phyloP scores from a whole-genome alignment of 2,113 vertebrate genomes.

The Upupa epops region DNA sequence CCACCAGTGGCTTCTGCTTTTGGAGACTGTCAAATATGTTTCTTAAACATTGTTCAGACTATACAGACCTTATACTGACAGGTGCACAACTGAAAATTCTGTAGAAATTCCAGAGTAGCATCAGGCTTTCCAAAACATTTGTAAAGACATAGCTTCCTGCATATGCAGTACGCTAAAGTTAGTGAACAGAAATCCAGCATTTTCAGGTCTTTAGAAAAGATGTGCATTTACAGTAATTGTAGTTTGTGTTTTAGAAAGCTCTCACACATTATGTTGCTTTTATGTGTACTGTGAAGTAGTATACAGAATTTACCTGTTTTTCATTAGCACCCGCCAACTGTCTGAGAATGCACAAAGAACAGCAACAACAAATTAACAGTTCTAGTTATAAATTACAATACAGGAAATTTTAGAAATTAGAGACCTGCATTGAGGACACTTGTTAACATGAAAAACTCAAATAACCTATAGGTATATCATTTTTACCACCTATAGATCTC shows the following conservation, averaged over 20 bases:
- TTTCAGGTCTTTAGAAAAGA: neutral
- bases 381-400: neutral
- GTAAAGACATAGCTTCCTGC: neutral
- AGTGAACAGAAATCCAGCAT: neutral
- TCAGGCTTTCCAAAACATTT: conserved; percentile 5
- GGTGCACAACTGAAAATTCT: conserved; percentile 5
- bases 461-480: neutral
- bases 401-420: neutral
- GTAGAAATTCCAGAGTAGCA: neutral
- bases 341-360: neutral
- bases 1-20: conserved; percentile 47
- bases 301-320: neutral
- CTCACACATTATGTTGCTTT: neutral
- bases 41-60: conserved; percentile 34
- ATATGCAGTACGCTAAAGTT: neutral
- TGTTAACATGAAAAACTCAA: neutral
- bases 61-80: conserved; percentile 18
- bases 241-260: neutral
- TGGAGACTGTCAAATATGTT: conserved; percentile 49
- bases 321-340: neutral
- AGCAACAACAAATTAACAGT: neutral
- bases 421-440: neutral
- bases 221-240: neutral
- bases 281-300: neutral
- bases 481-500: neutral